Evolutionary conservation across 1,140 invertebrate species (phyloP), one percentile per base, ranked within the genome.

Genomic region (Bombus affinis): DNA sequence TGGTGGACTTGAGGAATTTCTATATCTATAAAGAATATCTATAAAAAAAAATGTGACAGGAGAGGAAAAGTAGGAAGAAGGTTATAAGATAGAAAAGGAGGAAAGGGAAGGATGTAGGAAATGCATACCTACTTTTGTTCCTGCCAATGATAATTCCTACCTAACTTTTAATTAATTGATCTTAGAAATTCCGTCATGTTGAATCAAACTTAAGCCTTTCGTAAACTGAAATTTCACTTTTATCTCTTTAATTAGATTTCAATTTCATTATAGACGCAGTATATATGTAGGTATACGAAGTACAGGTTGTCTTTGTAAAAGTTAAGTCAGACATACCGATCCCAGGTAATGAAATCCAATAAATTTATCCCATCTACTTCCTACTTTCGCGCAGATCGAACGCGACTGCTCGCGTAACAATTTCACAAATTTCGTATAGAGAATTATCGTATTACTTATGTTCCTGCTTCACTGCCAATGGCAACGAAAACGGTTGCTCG

Each of bases 401-500:
- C n/a, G 32, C 35, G 35, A 15, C 15, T 62, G 25, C 47, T 84
- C 62, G 53, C 66, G 39, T 35, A 84, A 84, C n/a, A 35, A 44
- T 57, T n/a, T 62, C 22, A 22, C 13, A 22, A n/a, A 44, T 84
- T 79, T 79, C 75, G n/a, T 37, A 32, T 2, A 18, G 28, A 10
- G 28, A 22, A 32, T 10, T n/a, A 9, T 12, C 22, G n/a, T 28
- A 8, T 28, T 37, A 32, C 28, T 8, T 25, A 53, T 42, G 22
- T 10, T 44, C 42, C 32, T 84, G 71, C n/a, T 76, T 72, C 75
- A 79, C 53, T 84, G 82, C 32, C 82, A 83, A 79, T 84, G 75
- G 66, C 82, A 76, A 74, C 6, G 42, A 53, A 72, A 75, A 74
- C 44, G 77, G 79, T 89, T 59, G 80, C 83, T 74, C 83, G 81